Evolutionary conservation across 1,140 invertebrate species (phyloP).

Genomic region (Pomacea maculata): DNA sequence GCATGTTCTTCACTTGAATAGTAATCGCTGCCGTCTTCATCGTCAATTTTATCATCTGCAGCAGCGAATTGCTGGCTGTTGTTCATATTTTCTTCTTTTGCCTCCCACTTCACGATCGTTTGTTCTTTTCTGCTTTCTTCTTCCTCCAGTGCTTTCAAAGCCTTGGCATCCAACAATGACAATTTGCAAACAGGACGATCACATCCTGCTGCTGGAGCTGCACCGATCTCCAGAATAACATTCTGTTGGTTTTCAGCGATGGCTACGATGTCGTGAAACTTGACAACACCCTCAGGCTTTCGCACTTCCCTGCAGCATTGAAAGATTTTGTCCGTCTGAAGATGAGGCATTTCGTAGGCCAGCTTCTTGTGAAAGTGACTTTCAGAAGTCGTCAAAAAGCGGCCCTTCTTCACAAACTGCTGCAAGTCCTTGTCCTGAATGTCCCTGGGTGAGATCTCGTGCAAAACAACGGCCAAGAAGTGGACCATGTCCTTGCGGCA

Average conservation of each 20-base stretch:
- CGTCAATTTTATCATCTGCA: no score
- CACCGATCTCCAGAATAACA: neutral
- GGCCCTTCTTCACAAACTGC: neutral
- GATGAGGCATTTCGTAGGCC: neutral
- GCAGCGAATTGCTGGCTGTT: no score
- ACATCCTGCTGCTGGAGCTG: no score
- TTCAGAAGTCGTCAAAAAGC: neutral
- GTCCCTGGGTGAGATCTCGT: neutral
- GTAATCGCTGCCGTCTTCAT: no score
- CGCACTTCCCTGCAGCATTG: neutral
- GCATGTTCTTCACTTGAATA: neutral
- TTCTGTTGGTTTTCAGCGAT: neutral
- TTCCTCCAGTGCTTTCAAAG: no score
- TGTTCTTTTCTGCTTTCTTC: no score
- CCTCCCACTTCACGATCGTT: no score
- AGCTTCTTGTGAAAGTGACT: slow-evolving; percentile 8
- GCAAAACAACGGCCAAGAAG: slow-evolving; percentile 23
- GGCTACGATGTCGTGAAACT: neutral
- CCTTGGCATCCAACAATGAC: no score
- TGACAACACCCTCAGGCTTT: neutral
- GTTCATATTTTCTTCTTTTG: no score
- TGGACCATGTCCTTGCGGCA: slow-evolving; percentile 39
- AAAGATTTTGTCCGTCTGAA: no score
- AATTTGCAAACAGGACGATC: no score
- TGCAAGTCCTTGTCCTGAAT: slow-evolving; percentile 2